Percentiles rank a stretch among this genome's conserved stretches.
Conservation (phyloP, 2,797 vertebrate species). For the Coilia nasus region DNA sequence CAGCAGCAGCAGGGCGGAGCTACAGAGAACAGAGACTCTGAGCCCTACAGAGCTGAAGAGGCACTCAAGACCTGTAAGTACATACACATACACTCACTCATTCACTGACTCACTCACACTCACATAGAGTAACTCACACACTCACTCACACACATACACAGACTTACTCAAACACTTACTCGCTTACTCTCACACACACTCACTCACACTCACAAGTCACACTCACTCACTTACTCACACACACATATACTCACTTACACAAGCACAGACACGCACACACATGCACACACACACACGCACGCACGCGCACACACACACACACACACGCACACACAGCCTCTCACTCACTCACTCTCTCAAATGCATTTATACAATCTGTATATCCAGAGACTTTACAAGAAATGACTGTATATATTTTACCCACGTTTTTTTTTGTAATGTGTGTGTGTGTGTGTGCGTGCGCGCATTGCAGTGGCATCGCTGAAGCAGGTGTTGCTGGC, state of each 20-base stretch:
- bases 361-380: too few species aligned
- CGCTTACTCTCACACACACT: background rate
- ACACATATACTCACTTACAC: background rate
- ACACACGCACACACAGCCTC: too few species aligned
- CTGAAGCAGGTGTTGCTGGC: slow-evolving; percentile 79
- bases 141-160: background rate
- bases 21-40: slow-evolving; percentile 51
- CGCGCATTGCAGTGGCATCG: slow-evolving; percentile 70
- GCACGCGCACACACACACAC: too few species aligned
- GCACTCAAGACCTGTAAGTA: slow-evolving; percentile 74
- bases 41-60: slow-evolving; percentile 72
- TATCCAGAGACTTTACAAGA: too few species aligned
- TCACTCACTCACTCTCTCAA: too few species aligned
- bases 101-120: too few species aligned
- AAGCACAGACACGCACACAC: background rate
- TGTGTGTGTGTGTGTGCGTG: slow-evolving; percentile 1
- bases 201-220: background rate
- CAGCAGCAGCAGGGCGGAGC: slow-evolving; percentile 45
- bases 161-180: too few species aligned
- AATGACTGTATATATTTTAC: too few species aligned
- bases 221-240: too few species aligned
- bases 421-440: background rate
- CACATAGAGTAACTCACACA: too few species aligned
- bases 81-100: background rate
- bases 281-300: too few species aligned